These are phyloP conservation scores for Aphodius granarius DNA, from an alignment of 2,888 invertebrate genomes.

Conservation along the genomic window DNA sequence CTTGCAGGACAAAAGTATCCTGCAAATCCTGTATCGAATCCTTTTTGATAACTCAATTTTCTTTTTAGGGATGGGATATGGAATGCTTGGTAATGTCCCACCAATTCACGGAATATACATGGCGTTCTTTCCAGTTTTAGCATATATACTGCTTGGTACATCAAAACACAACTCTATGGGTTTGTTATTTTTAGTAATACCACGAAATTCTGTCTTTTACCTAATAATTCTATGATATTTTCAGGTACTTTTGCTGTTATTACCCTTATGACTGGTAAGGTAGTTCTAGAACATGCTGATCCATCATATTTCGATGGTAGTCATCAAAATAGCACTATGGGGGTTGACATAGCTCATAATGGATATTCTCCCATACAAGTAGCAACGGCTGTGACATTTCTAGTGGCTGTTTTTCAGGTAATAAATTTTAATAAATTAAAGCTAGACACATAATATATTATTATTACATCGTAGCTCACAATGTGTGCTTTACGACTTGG, in stretches of 20 bases:
- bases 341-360: slow-evolving; percentile 15
- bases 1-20: too few relatives aligned
- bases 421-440: background rate
- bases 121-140: slow-evolving; percentile 59
- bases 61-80: slow-evolving; percentile 60
- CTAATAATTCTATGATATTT: slow-evolving; percentile 26
- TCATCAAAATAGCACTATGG: slow-evolving; percentile 32
- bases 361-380: slow-evolving; percentile 64
- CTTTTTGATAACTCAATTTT: background rate
- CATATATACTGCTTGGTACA: slow-evolving; percentile 51
- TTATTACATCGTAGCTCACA: slow-evolving; percentile 57
- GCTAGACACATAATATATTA: background rate
- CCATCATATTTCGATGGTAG: slow-evolving; percentile 38
- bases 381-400: slow-evolving; percentile 74
- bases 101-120: slow-evolving; percentile 60
- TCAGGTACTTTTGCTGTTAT: slow-evolving; percentile 82
- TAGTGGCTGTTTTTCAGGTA: slow-evolving; percentile 77
- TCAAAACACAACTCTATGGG: slow-evolving; percentile 54
- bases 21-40: too few relatives aligned
- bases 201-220: too few relatives aligned
- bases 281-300: slow-evolving; percentile 58
- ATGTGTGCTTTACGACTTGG: slow-evolving; percentile 67
- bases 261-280: slow-evolving; percentile 88
- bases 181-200: slow-evolving; percentile 35
- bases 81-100: slow-evolving; percentile 57